Base-by-base conservation (phyloP, 2,113 vertebrate species). In the Cyprinus carpio region DNA sequence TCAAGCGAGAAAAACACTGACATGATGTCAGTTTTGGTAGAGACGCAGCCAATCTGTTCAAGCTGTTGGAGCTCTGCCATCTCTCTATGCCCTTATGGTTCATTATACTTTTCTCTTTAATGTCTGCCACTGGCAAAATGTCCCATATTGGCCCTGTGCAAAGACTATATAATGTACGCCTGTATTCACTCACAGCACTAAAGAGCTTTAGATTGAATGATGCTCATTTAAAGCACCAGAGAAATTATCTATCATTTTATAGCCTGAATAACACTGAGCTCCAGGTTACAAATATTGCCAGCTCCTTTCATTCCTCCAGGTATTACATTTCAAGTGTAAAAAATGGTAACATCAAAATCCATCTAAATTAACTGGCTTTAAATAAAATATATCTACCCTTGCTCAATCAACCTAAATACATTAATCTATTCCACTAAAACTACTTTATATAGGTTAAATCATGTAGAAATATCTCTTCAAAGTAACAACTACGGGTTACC, bases 1-100 rank as follows among this genome's bases (percentile, higher is more conserved):
- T 82, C 67, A 74, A 83, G 31, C 46, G n/a, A 84, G 29, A 84
- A 40, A 84, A 81, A 81, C 77, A 81, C 49, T 81, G 77, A 84
- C 71, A 18, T 27, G 7, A 27, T 81, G 77, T 84, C 58, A 77
- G 75, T 51, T 81, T 43, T 46, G 54, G 71, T 62, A 40, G 71
- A 75, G 34, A 75, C 82, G 62, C 82, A 12, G 37, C 56, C 71
- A n/a, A 54, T 87, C 75, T 69, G 76, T 67, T 81, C 69, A 40
- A 87, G 58, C 60, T 81, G 31, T 27, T 87, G 81, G 54, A 83
- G 60, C 12, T 2, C 29, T 18, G 71, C 69, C 77, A 85, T 74
- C 37, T 82, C 62, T 83, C 27, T 79, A 49, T 79, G 27, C 27
- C 74, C 75, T 83, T 74, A 81, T 86, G 37, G 69, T 27, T 83